These are phyloP conservation scores for Trissolcus basalis DNA, from an alignment of 1,140 invertebrate species.

Conservation along the genomic window DNA sequence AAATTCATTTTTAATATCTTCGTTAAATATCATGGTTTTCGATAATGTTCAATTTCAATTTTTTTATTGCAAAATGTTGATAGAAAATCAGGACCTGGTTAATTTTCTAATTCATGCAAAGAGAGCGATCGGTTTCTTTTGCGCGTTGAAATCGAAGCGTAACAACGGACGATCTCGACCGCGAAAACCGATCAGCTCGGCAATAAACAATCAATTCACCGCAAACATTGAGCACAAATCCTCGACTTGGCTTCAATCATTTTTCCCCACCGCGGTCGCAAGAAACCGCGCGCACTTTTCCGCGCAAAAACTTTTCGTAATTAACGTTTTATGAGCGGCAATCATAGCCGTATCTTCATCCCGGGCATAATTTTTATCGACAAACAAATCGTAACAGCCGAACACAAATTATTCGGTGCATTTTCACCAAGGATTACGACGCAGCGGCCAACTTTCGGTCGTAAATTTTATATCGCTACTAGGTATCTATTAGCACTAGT, in stretches of 20 bases:
- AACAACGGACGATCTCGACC: conserved; percentile 27
- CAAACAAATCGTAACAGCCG: conserved; percentile 58
- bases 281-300: conserved; percentile 44
- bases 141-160: conserved; percentile 22
- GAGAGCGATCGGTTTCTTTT: conserved; percentile 19
- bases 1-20: neutral
- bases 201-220: conserved; percentile 50
- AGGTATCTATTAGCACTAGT: conserved; percentile 50
- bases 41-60: too few species aligned
- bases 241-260: conserved; percentile 31
- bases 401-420: conserved; percentile 58
- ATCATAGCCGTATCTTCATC: conserved; percentile 45
- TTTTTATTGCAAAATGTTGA: too few species aligned
- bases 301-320: conserved; percentile 46
- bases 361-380: conserved; percentile 53
- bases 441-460: conserved; percentile 53
- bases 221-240: conserved; percentile 6
- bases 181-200: conserved; percentile 34
- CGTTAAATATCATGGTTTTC: too few species aligned
- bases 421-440: conserved; percentile 59
- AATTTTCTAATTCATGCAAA: conserved; percentile 33
- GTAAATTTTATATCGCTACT: conserved; percentile 59
- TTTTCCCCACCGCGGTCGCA: conserved; percentile 1
- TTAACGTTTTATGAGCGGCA: conserved; percentile 52
- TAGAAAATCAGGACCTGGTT: neutral